Conservation (phyloP, 2,797 vertebrate genomes). For the Thalassophryne amazonica region DNA sequence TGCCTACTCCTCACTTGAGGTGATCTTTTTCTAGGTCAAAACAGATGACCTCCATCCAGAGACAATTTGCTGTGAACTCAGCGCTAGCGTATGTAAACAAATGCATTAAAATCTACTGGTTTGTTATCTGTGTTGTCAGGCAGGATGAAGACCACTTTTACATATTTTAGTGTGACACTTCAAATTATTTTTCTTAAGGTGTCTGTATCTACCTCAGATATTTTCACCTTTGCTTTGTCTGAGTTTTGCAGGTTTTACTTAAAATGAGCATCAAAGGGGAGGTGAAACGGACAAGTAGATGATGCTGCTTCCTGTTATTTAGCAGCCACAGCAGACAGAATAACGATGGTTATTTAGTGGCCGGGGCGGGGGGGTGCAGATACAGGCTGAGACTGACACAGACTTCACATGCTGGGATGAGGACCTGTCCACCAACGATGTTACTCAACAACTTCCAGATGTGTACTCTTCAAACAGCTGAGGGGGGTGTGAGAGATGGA, state of each 20-base stretch:
- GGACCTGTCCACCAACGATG: slow-evolving; percentile 73
- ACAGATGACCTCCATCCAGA: slow-evolving; percentile 15
- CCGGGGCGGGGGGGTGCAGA: too few species aligned
- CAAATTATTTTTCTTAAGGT: slow-evolving; percentile 5
- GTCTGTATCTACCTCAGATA: not conserved
- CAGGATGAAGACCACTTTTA: slow-evolving; percentile 2
- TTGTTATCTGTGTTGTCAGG: slow-evolving; percentile 9
- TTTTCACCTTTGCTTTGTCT: slow-evolving; percentile 2
- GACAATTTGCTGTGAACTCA: slow-evolving; percentile 2
- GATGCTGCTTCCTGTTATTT: slow-evolving; percentile 29
- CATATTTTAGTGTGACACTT: slow-evolving; percentile 1
- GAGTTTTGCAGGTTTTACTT: slow-evolving; percentile 10
- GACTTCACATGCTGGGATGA: slow-evolving; percentile 62
- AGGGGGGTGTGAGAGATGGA: slow-evolving; percentile 32
- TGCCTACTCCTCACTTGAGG: slow-evolving; percentile 2
- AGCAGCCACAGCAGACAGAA: slow-evolving; percentile 40
- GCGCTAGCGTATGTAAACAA: not conserved
- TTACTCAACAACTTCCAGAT: slow-evolving; percentile 80
- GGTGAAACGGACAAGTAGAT: slow-evolving; percentile 34
- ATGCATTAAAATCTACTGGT: slow-evolving; percentile 1
- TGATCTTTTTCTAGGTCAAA: slow-evolving; percentile 15
- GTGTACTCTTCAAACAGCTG: slow-evolving; percentile 56
- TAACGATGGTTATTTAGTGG: slow-evolving; percentile 35
- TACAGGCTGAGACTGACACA: slow-evolving; percentile 33
- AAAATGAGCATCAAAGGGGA: slow-evolving; percentile 35